Percentiles rank a stretch among this genome's conserved stretches.
Evolutionary conservation across 2,888 invertebrate species (phyloP).

Genomic region (Congeria kusceri): DNA sequence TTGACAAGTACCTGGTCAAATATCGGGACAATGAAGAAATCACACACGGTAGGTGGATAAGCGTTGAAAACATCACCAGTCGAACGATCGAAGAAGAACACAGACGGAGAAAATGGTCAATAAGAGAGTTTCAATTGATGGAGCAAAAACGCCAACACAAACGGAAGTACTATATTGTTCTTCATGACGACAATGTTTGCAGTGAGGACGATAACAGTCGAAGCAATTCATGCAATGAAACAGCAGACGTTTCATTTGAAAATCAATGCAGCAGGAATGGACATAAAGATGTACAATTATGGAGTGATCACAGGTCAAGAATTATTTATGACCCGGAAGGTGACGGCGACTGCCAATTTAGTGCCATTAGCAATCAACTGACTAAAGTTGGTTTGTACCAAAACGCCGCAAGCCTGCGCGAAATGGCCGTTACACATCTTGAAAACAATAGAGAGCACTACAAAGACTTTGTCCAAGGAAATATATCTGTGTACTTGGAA

Average conservation of each 20-base stretch:
- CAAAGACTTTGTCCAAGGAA: background rate
- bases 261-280: background rate
- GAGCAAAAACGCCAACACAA: conserved; percentile 3
- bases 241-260: background rate
- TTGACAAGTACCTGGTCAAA: background rate
- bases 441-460: background rate
- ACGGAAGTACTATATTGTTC: background rate
- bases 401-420: too few relatives aligned
- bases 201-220: too few relatives aligned
- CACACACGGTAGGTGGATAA: background rate
- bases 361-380: background rate
- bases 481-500: background rate
- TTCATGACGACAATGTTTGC: background rate
- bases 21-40: too few relatives aligned
- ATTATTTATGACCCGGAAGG: conserved; percentile 8
- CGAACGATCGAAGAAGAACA: conserved; percentile 12
- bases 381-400: too few relatives aligned
- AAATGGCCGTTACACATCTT: too few relatives aligned
- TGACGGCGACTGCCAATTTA: conserved; percentile 10
- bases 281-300: background rate
- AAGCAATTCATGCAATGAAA: background rate
- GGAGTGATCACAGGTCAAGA: background rate
- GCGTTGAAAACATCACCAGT: conserved; percentile 2
- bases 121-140: background rate
- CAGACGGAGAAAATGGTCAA: background rate